Evolutionary conservation across 2,113 vertebrate genomes (phyloP).

Genomic region (Neodon shergylaensis): DNA sequence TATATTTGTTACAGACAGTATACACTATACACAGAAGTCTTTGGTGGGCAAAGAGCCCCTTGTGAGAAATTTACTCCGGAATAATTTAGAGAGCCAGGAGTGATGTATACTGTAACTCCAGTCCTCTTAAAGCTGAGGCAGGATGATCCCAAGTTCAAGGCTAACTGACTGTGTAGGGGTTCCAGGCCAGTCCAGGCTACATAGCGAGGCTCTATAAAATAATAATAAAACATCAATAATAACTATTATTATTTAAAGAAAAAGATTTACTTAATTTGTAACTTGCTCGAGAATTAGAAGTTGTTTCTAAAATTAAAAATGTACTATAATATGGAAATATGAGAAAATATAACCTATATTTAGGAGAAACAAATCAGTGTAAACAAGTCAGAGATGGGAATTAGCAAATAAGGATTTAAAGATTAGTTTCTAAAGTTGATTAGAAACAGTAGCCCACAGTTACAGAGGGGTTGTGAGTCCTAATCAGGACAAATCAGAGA

Average conservation of each 20-base stretch:
- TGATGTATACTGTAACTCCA: neutral
- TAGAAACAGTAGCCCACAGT: neutral
- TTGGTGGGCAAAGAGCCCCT: neutral
- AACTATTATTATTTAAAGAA: neutral
- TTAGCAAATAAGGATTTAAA: neutral
- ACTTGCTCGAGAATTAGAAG: neutral
- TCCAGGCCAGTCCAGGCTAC: neutral
- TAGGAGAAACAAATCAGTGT: neutral
- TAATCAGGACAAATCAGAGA: neutral
- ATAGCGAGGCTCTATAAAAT: too few species aligned
- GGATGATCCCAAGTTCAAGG: neutral
- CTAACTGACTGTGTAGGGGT: neutral
- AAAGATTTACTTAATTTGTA: neutral
- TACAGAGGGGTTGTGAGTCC: neutral
- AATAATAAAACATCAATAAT: neutral
- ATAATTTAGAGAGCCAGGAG: neutral
- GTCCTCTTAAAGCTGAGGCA: neutral
- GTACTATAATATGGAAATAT: neutral
- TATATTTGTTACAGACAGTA: neutral
- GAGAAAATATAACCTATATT: neutral
- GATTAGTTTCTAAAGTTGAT: neutral
- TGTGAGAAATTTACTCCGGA: neutral
- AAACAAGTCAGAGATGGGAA: neutral
- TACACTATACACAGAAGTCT: neutral
- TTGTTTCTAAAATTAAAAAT: neutral